Conservation (phyloP, 2,888 invertebrate species). For the Acrobasis consociella region DNA sequence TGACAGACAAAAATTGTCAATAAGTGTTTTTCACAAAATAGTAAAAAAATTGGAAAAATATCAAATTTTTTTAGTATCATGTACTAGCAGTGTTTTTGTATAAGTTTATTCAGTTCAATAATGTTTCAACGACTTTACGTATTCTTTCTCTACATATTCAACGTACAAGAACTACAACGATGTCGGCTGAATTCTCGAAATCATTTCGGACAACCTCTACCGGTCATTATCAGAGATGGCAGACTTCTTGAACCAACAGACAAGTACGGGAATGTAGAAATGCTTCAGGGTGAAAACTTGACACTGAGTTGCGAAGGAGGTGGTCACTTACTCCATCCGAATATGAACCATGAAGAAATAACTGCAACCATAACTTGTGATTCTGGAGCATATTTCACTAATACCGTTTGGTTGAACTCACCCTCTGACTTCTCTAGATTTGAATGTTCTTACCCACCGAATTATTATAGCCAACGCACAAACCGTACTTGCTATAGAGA, state of each 20-base stretch:
- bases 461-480: slow-evolving; percentile 54
- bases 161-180: slow-evolving; percentile 46
- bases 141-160: slow-evolving; percentile 49
- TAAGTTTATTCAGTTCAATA: too few relatives aligned
- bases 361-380: slow-evolving; percentile 57
- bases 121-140: slow-evolving; percentile 2
- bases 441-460: slow-evolving; percentile 50
- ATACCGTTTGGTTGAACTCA: slow-evolving; percentile 56
- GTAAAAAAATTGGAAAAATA: too few relatives aligned
- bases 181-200: slow-evolving; percentile 58
- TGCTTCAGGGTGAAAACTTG: slow-evolving; percentile 56
- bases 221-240: slow-evolving; percentile 58
- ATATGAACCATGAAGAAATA: slow-evolving; percentile 35
- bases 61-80: too few relatives aligned
- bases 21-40: too few relatives aligned
- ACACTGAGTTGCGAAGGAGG: slow-evolving; percentile 61
- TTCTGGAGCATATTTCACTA: slow-evolving; percentile 57
- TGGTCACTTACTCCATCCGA: slow-evolving; percentile 54
- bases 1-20: too few relatives aligned
- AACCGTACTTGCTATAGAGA: slow-evolving; percentile 57
- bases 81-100: too few relatives aligned
- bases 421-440: slow-evolving; percentile 55
- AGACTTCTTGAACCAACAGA: slow-evolving; percentile 63
- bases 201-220: slow-evolving; percentile 64
- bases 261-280: slow-evolving; percentile 51